These are phyloP conservation scores for Turritopsis rubra DNA, from an alignment of 30 jellyfish, hydroid and myxozoan species.

Conservation along the genomic window DNA sequence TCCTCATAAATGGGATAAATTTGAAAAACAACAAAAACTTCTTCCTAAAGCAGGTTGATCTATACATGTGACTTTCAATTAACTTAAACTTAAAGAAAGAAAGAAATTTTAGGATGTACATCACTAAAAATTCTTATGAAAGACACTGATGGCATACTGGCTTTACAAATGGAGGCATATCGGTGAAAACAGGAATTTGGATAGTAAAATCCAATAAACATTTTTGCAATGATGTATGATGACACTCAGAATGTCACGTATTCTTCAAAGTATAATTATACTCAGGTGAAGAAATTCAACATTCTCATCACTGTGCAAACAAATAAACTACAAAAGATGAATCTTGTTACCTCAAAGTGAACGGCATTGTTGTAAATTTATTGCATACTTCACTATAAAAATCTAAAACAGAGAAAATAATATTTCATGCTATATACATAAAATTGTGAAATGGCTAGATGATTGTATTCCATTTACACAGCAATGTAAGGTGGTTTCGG, in stretches of 20 bases:
- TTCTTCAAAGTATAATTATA: background rate
- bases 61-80: no score
- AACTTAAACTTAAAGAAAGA: no score
- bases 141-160: no score
- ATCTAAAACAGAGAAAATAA: constrained; percentile 38
- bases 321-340: background rate
- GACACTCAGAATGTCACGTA: background rate
- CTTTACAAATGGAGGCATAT: no score
- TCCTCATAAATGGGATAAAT: no score
- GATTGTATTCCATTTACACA: background rate
- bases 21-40: no score
- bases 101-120: no score
- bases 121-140: no score
- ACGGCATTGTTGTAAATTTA: constrained; percentile 91
- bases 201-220: background rate
- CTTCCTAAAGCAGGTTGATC: no score
- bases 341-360: constrained; percentile 92
- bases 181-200: no score
- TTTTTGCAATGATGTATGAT: background rate
- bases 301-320: background rate
- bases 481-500: no score
- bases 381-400: constrained; percentile 91
- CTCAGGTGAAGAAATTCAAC: constrained; percentile 16
- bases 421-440: background rate
- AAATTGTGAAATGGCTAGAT: no score